Base-by-base conservation (phyloP, 1,140 invertebrate genomes). In the Leucophenga varia region DNA sequence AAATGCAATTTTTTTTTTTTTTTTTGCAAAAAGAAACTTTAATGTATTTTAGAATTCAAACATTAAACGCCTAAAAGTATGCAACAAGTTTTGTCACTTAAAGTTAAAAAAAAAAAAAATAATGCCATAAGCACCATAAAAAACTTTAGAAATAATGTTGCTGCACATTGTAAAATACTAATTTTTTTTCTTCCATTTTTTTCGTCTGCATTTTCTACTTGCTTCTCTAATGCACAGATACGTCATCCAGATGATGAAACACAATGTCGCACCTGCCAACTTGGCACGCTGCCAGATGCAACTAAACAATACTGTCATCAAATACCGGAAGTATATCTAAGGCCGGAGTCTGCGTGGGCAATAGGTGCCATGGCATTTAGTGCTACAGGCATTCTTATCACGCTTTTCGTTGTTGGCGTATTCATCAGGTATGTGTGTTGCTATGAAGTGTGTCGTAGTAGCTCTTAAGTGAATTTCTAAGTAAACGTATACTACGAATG, bases 331-430 rank as follows among this genome's bases (percentile, higher is more conserved):
- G 85, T 88, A 19, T 95, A 92, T 71, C 81, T 97, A 36, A 79
- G 83, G 19, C 83, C 86, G 3, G 86, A 86, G 57, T 86, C 88
- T 61, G 85, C 87, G 19, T 93, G 91, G 86, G 93, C 92, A 1
- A 92, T 96, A 41, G 91, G 89, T 0, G 93, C 93, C 1, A 93
- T 90, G 88, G 81, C 84, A 10, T 86, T 89, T 61, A 87, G 86
- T 32, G 81, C 87, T 4, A 80, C 84, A 7, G 92, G 92, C 18
- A 89, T 93, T 47, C 71, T 91, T 39, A 79, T 91, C 46, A 91
- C 88, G 0, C 73, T 85, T 53, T 86, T 85, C 64, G 83, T 88
- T 2, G 79, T 79, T 6, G 77, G 81, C 5, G 82, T 88, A 2
- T 88, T 89, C 61, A 71, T 80, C 32, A 74, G 76, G 72, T 76